phyloP scores from a whole-genome alignment of 2,113 vertebrate genomes.

The Vicugna pacos region DNA sequence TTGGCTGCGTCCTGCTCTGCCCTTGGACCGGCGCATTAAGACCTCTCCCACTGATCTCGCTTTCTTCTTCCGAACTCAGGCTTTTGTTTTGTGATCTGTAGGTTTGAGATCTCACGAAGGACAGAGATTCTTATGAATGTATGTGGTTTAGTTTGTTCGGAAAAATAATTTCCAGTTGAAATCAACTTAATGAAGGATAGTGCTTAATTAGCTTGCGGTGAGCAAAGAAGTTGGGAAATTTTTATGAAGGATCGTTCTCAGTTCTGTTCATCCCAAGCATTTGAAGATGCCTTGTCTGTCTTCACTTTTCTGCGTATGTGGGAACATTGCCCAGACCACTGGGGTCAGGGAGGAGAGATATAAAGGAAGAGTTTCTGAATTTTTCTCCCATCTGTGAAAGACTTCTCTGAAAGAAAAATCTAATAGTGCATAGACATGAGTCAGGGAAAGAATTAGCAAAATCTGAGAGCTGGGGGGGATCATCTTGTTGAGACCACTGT shows the following conservation, averaged over 20 bases:
- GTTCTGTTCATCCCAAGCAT: neutral
- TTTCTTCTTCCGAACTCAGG: neutral
- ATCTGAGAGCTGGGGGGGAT: neutral
- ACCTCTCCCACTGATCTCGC: neutral
- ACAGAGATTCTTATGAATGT: neutral
- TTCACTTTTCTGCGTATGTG: neutral
- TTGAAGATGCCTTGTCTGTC: neutral
- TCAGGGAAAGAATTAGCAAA: neutral
- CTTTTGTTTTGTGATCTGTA: neutral
- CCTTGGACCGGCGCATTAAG: neutral
- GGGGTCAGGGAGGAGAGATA: neutral
- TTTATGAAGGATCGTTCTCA: neutral
- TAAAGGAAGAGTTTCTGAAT: neutral
- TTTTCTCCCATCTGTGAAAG: neutral
- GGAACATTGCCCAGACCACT: neutral
- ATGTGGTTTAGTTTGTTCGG: neutral
- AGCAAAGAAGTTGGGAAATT: neutral
- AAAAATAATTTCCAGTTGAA: constrained; percentile 4
- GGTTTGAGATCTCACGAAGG: neutral
- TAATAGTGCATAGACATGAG: neutral
- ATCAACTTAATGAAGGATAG: neutral
- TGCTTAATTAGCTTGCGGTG: neutral
- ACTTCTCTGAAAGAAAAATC: neutral
- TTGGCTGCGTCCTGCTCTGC: neutral
- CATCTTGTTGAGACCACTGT: neutral